Conservation (phyloP, 2,888 invertebrate genomes). For the Trichopria drosophilae region DNA sequence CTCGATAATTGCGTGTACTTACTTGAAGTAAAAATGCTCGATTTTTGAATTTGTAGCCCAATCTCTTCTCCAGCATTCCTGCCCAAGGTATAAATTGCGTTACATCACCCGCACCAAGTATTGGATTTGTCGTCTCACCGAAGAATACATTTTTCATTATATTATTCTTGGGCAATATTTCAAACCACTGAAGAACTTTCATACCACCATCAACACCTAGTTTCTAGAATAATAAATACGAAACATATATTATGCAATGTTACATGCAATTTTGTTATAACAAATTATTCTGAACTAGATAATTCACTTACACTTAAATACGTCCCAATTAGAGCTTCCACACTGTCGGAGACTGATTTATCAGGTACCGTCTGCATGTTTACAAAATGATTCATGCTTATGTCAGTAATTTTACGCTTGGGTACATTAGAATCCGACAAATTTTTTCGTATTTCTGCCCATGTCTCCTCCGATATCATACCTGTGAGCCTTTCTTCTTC, state of each 20-base stretch:
- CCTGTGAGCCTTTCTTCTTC: constrained; percentile 59
- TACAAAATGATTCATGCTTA: constrained; percentile 60
- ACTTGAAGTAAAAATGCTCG: constrained; percentile 78
- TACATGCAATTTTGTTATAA: not conserved
- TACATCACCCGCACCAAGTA: constrained; percentile 30
- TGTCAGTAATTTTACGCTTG: constrained; percentile 38
- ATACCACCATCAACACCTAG: constrained; percentile 63
- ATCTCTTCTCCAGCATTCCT: constrained; percentile 63
- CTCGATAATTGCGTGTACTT: too few species aligned
- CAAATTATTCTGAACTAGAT: not conserved
- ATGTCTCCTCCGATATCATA: constrained; percentile 50
- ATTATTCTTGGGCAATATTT: constrained; percentile 62
- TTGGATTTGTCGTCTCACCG: constrained; percentile 32
- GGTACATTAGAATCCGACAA: not conserved
- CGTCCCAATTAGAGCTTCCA: constrained; percentile 83
- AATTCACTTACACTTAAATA: constrained; percentile 63
- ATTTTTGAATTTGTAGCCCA: constrained; percentile 80
- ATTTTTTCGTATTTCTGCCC: constrained; percentile 1
- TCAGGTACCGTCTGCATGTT: constrained; percentile 62
- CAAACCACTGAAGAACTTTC: constrained; percentile 68
- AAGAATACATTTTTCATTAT: constrained; percentile 50
- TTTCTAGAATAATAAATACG: constrained; percentile 48
- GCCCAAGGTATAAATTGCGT: constrained; percentile 56
- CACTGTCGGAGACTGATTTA: constrained; percentile 78
- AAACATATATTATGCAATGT: not conserved